Conservation (phyloP, 2,888 invertebrate species). For the Lycophotia porphyrea region DNA sequence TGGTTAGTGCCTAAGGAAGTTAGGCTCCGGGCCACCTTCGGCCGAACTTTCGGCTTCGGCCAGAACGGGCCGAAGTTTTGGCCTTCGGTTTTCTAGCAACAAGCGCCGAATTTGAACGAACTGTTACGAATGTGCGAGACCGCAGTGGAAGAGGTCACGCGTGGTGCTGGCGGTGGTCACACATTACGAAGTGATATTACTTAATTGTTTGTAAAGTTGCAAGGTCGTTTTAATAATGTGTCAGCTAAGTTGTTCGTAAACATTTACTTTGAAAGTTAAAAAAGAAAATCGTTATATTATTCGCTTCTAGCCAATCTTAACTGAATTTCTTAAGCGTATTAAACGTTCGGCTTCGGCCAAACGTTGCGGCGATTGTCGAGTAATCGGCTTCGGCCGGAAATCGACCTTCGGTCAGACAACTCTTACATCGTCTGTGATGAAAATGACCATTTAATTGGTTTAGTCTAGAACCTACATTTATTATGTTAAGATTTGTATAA, state of each 20-base stretch:
- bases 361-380: not conserved
- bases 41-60: not conserved
- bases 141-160: not conserved
- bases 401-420: not conserved
- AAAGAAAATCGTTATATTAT: not conserved
- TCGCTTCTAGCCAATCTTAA: not conserved
- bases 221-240: not conserved
- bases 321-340: not conserved
- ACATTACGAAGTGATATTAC: not conserved
- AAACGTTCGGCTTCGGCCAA: not conserved
- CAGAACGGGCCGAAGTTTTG: not conserved
- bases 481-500: conserved; percentile 1
- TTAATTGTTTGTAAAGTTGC: not conserved
- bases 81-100: too few species aligned
- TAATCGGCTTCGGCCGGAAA: not conserved
- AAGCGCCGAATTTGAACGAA: not conserved
- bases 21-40: not conserved
- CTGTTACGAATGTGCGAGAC: not conserved
- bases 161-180: not conserved
- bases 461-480: not conserved
- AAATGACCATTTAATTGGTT: not conserved
- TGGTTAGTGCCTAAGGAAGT: too few species aligned
- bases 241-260: not conserved
- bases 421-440: not conserved
- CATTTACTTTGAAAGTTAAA: not conserved